A percentile compares a stretch with the other conserved stretches of the same genome.
Evolutionary conservation across 2,888 invertebrate species (phyloP).

Genomic region (Reticulitermes lucifugus): DNA sequence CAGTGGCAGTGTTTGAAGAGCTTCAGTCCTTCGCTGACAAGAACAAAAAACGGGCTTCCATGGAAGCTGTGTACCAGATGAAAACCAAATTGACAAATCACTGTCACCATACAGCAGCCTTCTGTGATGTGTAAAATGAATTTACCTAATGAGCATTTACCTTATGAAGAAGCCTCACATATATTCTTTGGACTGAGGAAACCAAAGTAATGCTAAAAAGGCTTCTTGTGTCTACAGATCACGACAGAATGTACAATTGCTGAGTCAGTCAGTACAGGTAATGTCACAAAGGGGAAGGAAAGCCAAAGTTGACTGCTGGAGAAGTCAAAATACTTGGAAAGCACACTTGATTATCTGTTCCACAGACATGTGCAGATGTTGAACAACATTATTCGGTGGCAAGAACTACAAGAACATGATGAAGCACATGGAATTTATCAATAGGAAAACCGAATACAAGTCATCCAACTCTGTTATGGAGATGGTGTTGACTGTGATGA

Average conservation of each 20-base stretch:
- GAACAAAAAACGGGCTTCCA: neutral
- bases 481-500: neutral
- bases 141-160: neutral
- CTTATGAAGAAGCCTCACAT: conserved; percentile 22
- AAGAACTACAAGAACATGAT: conserved; percentile 6
- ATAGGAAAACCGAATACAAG: neutral
- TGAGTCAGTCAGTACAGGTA: conserved; percentile 8
- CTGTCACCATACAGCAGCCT: neutral
- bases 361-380: conserved; percentile 27
- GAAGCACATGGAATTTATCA: neutral
- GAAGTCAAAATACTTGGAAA: conserved; percentile 1
- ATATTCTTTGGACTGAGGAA: conserved; percentile 15
- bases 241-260: conserved; percentile 10
- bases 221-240: conserved; percentile 24
- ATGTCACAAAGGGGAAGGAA: neutral
- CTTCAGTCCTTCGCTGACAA: neutral
- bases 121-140: conserved; percentile 1
- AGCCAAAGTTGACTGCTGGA: neutral
- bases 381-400: neutral
- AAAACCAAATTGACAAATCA: neutral
- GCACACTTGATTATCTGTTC: conserved; percentile 20
- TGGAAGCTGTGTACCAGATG: neutral
- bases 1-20: conserved; percentile 14
- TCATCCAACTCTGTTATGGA: neutral
- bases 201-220: conserved; percentile 18